Percentiles rank a stretch among this genome's conserved stretches.
These are phyloP conservation scores for Alectura lathami DNA, from an alignment of 2,113 vertebrate species.

Conservation along the genomic window DNA sequence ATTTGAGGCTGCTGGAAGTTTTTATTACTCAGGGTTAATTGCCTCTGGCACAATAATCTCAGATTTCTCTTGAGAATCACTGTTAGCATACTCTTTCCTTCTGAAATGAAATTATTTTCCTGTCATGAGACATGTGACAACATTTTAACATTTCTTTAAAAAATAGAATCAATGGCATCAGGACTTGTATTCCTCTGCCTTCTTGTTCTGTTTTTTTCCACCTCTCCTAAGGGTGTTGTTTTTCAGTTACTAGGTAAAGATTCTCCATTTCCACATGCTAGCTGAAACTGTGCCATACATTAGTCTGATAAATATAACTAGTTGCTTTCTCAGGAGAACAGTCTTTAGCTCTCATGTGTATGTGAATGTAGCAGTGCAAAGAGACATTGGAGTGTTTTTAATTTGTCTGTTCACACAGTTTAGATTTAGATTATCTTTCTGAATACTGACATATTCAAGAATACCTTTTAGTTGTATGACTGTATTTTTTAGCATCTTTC, in stretches of 20 bases:
- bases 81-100: conserved; percentile 41
- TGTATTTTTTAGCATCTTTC: not conserved
- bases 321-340: not conserved
- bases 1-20: conserved; percentile 60
- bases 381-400: not conserved
- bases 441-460: not conserved
- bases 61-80: conserved; percentile 53
- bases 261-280: not conserved
- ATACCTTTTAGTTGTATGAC: not conserved
- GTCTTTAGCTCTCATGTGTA: not conserved
- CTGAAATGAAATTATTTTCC: conserved; percentile 66
- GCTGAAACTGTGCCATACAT: not conserved
- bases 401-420: not conserved
- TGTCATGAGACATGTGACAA: conserved; percentile 18
- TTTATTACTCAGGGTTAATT: conserved; percentile 71
- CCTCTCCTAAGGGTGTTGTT: not conserved
- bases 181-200: not conserved
- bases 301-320: not conserved
- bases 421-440: not conserved
- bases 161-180: not conserved
- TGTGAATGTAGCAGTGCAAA: not conserved
- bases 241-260: not conserved
- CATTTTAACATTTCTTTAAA: conserved; percentile 50
- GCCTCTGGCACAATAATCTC: conserved; percentile 59
- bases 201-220: not conserved